Base-by-base conservation (phyloP, 2,888 invertebrate species). In the Willowsia nigromaculata region DNA sequence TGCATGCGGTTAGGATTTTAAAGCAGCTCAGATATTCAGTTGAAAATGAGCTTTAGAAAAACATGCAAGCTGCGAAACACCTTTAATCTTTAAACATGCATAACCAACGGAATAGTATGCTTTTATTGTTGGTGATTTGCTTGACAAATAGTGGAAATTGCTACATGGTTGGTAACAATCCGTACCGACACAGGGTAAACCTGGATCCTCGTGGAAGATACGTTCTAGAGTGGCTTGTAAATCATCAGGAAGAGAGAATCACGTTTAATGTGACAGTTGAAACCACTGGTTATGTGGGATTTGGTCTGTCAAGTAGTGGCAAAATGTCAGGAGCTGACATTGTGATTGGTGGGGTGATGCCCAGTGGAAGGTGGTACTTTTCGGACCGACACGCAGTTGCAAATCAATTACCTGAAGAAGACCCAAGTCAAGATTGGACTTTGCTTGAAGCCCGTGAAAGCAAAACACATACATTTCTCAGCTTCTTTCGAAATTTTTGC, bases 251-350 rank as follows among this genome's bases (percentile, higher is more conserved):
- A 33, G 47, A 80, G 27, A 37, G 27, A 22, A 50, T 84, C 11
- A 84, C 68, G 9, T 89, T 89, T 25, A 89, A 78, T 9, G 80
- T 89, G 30, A 80, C 85, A 33, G 89, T 80, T 5, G 25, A 27
- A 80, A 89, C 89, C 0, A 27, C 22, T n/a, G 89, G 89, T 6
- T 89, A 80, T 25, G 85, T 89, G 0, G 78, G 68, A 0, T 89
- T 89, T 59, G 89, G 89, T 0, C 11, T 89, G n/a, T 27, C 43
- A 68, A 71, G 5, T 0, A n/a, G n/a, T n/a, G n/a, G n/a, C n/a
- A n/a, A n/a, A n/a, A n/a, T n/a, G n/a, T n/a, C n/a, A n/a, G 85
- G 80, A 13, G 85, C 85, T n/a, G 89, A 89, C 53, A 62, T 89
- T 22, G 76, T 89, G 0, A 85, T 85, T 56, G 89, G 89, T 0